Conservation (phyloP, 2,113 vertebrate genomes). For the Mola mola region DNA sequence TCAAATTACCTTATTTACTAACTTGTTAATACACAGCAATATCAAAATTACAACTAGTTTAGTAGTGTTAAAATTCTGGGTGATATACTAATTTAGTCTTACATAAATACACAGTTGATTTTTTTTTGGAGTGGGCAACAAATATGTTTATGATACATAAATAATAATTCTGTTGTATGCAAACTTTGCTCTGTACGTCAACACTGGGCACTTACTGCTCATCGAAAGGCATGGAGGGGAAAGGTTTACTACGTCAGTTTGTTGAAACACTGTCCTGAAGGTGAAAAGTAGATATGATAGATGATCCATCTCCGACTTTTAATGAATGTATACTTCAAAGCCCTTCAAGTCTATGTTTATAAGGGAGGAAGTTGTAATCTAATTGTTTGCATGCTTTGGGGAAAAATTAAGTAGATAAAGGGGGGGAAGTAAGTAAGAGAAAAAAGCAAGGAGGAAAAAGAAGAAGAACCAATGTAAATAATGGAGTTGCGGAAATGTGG, state of each 20-base stretch:
- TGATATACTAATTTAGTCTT: too few relatives aligned
- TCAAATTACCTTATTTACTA: too few relatives aligned
- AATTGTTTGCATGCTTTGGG: slow-evolving; percentile 35
- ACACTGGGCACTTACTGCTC: not conserved
- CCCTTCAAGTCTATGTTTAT: not conserved
- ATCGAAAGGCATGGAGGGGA: not conserved
- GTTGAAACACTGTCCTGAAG: too few relatives aligned
- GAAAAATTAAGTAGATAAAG: not conserved
- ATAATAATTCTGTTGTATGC: too few relatives aligned
- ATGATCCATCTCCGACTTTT: slow-evolving; percentile 32
- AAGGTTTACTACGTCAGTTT: too few relatives aligned
- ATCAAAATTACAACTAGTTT: too few relatives aligned
- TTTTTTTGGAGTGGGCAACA: not conserved
- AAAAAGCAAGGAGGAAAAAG: not conserved
- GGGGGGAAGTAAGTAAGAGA: not conserved
- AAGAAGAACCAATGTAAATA: too few relatives aligned
- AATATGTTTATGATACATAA: not conserved
- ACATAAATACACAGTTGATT: too few relatives aligned
- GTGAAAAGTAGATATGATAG: slow-evolving; percentile 38
- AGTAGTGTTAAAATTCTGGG: too few relatives aligned
- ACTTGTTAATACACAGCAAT: too few relatives aligned
- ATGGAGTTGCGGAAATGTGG: slow-evolving; percentile 1
- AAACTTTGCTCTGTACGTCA: not conserved
- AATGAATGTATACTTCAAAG: slow-evolving; percentile 23
- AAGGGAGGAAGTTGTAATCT: slow-evolving; percentile 26